Percentiles rank a stretch among this genome's conserved stretches.
Evolutionary conservation across 2,113 vertebrate species (phyloP).

Genomic region (Fregetta grallaria): DNA sequence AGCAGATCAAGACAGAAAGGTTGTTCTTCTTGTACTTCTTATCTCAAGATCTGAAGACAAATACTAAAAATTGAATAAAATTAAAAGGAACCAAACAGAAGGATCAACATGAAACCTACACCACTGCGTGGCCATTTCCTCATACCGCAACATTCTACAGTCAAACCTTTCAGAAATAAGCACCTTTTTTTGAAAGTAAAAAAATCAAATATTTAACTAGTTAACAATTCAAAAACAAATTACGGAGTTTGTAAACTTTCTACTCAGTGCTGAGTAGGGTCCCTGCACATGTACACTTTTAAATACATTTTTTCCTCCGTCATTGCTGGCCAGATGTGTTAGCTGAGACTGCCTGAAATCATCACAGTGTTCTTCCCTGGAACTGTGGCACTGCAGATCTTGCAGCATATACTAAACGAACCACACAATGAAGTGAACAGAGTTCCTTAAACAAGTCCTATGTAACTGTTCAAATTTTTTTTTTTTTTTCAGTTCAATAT

Average conservation of each 20-base stretch:
- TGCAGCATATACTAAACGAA: background rate
- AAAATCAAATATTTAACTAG: background rate
- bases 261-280: background rate
- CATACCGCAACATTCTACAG: background rate
- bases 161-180: background rate
- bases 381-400: background rate
- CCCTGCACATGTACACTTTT: background rate
- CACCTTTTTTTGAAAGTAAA: background rate
- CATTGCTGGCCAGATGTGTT: background rate
- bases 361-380: background rate
- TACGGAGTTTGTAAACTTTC: background rate
- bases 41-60: background rate
- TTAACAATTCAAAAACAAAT: background rate
- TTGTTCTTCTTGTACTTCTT: background rate
- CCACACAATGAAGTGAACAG: background rate
- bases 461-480: fast-evolving
- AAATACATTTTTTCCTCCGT: background rate
- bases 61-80: background rate
- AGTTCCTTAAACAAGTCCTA: background rate
- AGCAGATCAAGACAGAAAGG: background rate
- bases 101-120: background rate
- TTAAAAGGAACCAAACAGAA: background rate
- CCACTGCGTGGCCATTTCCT: background rate
- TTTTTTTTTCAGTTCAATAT: background rate
- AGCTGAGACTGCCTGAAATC: background rate